phyloP scores from a whole-genome alignment of 1,140 invertebrate genomes.

The Cyrtorhinus lividipennis region DNA sequence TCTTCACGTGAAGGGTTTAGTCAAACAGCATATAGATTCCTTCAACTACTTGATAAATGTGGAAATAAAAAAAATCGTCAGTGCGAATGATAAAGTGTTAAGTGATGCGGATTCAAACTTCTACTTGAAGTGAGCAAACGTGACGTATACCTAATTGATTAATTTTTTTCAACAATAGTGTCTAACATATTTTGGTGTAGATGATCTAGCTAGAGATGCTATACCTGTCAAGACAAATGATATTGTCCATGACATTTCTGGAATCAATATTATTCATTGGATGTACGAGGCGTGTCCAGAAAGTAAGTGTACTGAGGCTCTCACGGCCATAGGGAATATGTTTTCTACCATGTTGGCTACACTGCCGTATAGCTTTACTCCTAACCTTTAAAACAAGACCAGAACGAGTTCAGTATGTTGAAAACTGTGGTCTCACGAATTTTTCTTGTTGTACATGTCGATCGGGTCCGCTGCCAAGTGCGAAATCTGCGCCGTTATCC shows the following conservation, averaged over 20 bases:
- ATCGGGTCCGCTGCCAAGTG: no score
- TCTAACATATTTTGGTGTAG: no score
- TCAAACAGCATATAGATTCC: constrained; percentile 97
- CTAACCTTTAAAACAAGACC: not conserved
- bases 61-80: constrained; percentile 96
- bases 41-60: constrained; percentile 98
- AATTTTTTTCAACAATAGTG: no score
- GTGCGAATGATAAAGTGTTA: constrained; percentile 83
- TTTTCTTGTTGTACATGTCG: not conserved
- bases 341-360: not conserved
- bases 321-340: not conserved
- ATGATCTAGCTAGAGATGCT: no score
- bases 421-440: not conserved
- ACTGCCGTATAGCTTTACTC: not conserved
- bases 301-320: not conserved
- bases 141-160: no score
- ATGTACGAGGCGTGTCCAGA: not conserved
- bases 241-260: no score
- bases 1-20: constrained; percentile 74
- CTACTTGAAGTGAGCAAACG: constrained; percentile 74
- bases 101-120: constrained; percentile 91
- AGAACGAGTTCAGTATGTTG: not conserved
- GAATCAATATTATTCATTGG: no score
- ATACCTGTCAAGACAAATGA: no score
- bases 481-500: not conserved